These are phyloP conservation scores for Drosophila flavopinicola DNA, from an alignment of 2,888 invertebrate genomes.

Conservation along the genomic window DNA sequence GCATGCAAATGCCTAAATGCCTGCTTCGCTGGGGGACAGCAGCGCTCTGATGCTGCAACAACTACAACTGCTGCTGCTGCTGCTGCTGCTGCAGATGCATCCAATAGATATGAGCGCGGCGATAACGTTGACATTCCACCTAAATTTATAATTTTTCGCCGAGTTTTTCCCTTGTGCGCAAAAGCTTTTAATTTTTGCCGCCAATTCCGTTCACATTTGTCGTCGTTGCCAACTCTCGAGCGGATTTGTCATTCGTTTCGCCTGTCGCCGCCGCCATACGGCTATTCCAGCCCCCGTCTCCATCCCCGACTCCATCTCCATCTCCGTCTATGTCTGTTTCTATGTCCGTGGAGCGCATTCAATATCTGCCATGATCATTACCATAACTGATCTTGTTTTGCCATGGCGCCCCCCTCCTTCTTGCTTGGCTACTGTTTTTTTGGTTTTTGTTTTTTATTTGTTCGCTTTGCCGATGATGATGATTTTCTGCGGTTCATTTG, in stretches of 20 bases:
- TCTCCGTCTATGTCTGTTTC: slow-evolving; percentile 31
- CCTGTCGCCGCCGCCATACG: slow-evolving; percentile 25
- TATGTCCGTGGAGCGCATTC: slow-evolving; percentile 43
- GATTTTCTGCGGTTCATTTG: slow-evolving; percentile 79
- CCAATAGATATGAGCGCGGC: slow-evolving; percentile 73
- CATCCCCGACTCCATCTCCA: no score
- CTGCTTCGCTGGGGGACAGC: slow-evolving; percentile 38
- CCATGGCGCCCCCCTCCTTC: slow-evolving; percentile 46
- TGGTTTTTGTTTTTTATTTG: slow-evolving; percentile 36
- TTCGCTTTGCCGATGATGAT: slow-evolving; percentile 39
- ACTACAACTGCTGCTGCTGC: slow-evolving; percentile 8
- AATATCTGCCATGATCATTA: slow-evolving; percentile 73
- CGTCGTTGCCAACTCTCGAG: slow-evolving; percentile 37
- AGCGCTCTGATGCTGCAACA: slow-evolving; percentile 8
- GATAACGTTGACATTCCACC: slow-evolving; percentile 81
- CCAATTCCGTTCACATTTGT: slow-evolving; percentile 65
- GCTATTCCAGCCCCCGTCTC: no score
- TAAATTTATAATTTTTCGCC: slow-evolving; percentile 78
- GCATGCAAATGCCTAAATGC: slow-evolving; percentile 69
- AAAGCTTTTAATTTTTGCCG: slow-evolving; percentile 81
- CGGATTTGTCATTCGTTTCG: slow-evolving; percentile 65
- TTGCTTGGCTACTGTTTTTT: slow-evolving; percentile 37
- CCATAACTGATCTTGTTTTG: slow-evolving; percentile 78
- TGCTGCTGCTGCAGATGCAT: slow-evolving; percentile 54
- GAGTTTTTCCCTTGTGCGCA: slow-evolving; percentile 68